Percentiles rank a stretch among this genome's conserved stretches.
Conservation (phyloP, 2,113 vertebrate genomes). For the Salvelinus namaycush region DNA sequence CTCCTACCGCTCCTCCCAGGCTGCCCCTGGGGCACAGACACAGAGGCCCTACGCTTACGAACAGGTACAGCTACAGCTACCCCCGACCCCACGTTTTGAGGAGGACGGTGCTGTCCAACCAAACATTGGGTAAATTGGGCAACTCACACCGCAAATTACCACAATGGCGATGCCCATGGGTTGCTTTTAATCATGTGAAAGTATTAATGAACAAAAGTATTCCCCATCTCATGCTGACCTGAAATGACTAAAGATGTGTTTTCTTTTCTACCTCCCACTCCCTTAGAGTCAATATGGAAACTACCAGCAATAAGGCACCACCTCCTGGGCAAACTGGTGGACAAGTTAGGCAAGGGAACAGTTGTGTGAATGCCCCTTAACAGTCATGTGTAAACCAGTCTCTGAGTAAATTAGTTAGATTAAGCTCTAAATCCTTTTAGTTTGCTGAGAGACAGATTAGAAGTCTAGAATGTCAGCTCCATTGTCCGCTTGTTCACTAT, state of each 20-base stretch:
- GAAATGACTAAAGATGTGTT: background rate
- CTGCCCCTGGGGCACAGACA: slow-evolving; percentile 81
- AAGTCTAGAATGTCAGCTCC: slow-evolving; percentile 30
- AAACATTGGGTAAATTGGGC: background rate
- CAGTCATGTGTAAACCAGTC: slow-evolving; percentile 18
- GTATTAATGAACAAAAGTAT: background rate
- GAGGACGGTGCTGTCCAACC: background rate
- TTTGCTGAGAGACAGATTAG: slow-evolving; percentile 24
- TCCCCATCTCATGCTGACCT: background rate
- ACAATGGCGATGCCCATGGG: too few relatives aligned
- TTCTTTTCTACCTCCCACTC: slow-evolving; percentile 34
- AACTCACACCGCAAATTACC: background rate
- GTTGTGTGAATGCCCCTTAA: slow-evolving; percentile 15
- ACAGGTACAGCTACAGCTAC: slow-evolving; percentile 81
- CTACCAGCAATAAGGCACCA: slow-evolving; percentile 85
- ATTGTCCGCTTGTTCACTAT: slow-evolving; percentile 31
- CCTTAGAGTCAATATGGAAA: slow-evolving; percentile 92
- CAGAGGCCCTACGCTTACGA: slow-evolving; percentile 91
- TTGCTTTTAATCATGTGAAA: background rate
- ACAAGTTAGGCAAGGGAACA: slow-evolving; percentile 17
- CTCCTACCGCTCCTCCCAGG: slow-evolving; percentile 86
- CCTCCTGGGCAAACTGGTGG: background rate
- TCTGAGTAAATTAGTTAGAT: background rate
- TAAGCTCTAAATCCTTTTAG: background rate
- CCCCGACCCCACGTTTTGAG: background rate